A percentile compares a stretch with the other conserved stretches of the same genome.
Conservation (phyloP, 2,797 vertebrate species). For the Bradypodion pumilum region DNA sequence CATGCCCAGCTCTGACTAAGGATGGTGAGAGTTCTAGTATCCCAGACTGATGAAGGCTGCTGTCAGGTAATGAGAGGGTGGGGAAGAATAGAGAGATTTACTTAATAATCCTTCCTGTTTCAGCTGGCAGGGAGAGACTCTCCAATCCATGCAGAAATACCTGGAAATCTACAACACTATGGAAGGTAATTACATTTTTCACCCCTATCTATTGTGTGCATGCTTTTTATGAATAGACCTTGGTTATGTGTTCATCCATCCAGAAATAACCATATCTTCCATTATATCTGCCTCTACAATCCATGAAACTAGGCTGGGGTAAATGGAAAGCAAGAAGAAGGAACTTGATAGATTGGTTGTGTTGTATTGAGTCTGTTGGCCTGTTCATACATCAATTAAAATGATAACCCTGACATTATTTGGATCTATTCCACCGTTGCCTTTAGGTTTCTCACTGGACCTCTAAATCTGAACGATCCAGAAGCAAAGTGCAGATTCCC, state of each 20-base stretch:
- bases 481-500: constrained; percentile 96
- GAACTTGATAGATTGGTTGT: not conserved
- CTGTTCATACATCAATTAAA: not conserved
- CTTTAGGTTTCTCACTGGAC: constrained; percentile 94
- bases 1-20: too few relatives aligned
- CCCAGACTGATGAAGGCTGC: not conserved
- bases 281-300: not conserved
- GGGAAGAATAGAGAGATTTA: constrained; percentile 4
- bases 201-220: not conserved
- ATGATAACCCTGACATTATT: not conserved
- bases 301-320: not conserved
- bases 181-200: constrained; percentile 82
- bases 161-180: constrained; percentile 96
- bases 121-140: constrained; percentile 97
- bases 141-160: constrained; percentile 91
- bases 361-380: not conserved
- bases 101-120: constrained; percentile 39
- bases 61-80: not conserved
- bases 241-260: not conserved
- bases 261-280: not conserved
- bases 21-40: not conserved
- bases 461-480: constrained; percentile 92
- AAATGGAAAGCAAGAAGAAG: not conserved
- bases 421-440: not conserved
- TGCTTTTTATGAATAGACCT: not conserved